Percentiles rank a stretch among this genome's conserved stretches.
These are phyloP conservation scores for Gobius niger DNA, from an alignment of 2,113 vertebrate species.

Conservation along the genomic window DNA sequence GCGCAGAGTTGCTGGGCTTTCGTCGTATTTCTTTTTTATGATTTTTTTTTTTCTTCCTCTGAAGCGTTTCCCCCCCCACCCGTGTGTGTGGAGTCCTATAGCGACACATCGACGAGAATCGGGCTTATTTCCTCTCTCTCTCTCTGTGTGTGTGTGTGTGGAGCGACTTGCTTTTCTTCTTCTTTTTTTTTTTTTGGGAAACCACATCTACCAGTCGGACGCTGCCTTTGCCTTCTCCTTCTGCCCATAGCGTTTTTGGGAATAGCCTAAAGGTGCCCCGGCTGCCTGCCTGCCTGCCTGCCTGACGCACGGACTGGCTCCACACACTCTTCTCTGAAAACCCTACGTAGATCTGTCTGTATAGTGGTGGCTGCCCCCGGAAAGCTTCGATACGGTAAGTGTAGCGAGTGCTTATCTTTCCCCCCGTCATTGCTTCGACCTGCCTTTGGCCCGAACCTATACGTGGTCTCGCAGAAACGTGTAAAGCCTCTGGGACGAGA, in stretches of 20 bases:
- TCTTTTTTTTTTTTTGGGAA: background rate
- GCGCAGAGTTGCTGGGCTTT: conserved; percentile 48
- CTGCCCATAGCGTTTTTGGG: conserved; percentile 7
- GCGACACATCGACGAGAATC: conserved; percentile 43
- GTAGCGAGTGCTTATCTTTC: conserved; percentile 28
- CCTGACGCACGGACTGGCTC: background rate
- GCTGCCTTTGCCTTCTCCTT: conserved; percentile 25
- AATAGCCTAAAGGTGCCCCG: conserved; percentile 33
- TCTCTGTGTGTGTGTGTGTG: background rate
- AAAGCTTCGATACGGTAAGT: conserved; percentile 57
- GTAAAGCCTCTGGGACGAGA: too few relatives aligned
- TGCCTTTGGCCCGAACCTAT: background rate
- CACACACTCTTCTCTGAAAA: conserved; percentile 24
- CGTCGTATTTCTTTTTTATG: too few relatives aligned
- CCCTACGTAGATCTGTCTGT: conserved; percentile 13
- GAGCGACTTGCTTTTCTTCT: conserved; percentile 23
- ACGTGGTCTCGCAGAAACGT: too few relatives aligned
- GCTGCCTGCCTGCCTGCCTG: background rate
- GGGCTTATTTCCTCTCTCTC: conserved; percentile 35
- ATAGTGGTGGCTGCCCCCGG: conserved; percentile 24
- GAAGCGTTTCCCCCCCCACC: conserved; percentile 12
- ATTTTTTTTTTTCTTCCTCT: background rate
- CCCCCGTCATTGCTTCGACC: conserved; percentile 9
- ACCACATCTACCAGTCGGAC: conserved; percentile 11
- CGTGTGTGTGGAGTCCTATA: conserved; percentile 22